Evolutionary conservation across 2,113 vertebrate species (phyloP).

Genomic region (Hemiprocne comata): DNA sequence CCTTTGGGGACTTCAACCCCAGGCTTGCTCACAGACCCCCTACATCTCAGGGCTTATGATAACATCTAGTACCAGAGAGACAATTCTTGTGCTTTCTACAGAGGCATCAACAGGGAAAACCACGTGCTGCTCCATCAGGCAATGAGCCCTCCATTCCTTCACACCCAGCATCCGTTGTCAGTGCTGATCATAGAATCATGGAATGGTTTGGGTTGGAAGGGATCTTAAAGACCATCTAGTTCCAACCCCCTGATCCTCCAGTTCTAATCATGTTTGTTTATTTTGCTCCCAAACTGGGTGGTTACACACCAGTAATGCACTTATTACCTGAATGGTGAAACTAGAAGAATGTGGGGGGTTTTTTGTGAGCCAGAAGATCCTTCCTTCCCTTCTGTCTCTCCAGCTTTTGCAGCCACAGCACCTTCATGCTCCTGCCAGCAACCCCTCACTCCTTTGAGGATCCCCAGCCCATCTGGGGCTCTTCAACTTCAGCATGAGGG

Average conservation of each 20-base stretch:
- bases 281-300: background rate
- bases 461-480: background rate
- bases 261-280: background rate
- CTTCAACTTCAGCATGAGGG: rapidly evolving
- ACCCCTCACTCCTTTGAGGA: background rate
- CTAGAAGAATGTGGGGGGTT: background rate
- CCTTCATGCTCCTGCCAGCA: background rate
- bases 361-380: background rate
- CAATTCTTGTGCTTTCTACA: background rate
- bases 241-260: background rate
- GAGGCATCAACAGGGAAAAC: background rate
- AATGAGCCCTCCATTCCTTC: background rate
- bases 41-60: background rate
- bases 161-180: background rate
- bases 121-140: background rate
- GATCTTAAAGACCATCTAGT: no score
- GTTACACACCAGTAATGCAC: no score
- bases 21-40: background rate
- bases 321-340: background rate
- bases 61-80: background rate
- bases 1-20: background rate
- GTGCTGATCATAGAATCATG: background rate
- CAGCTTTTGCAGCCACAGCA: background rate
- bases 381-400: background rate
- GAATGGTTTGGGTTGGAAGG: no score